Conservation (phyloP, 2,888 invertebrate species). For the Gari tellinella region DNA sequence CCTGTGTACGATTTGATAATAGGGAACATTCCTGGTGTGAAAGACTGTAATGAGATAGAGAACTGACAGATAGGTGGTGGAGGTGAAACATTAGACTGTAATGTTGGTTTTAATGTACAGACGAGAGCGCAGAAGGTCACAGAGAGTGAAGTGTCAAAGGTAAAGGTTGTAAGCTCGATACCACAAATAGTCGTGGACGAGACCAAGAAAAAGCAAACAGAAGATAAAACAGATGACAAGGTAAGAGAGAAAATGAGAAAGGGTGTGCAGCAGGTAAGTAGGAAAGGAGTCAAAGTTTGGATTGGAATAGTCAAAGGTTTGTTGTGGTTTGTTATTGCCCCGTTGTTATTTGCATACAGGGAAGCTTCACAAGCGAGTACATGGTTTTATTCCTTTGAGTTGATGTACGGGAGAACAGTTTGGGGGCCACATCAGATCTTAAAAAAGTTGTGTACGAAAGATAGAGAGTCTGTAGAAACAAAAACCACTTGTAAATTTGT, state of each 20-base stretch:
- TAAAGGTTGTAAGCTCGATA: slow-evolving; percentile 6
- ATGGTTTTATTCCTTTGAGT: slow-evolving; percentile 58
- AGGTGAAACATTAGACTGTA: too few relatives aligned
- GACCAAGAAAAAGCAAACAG: not conserved
- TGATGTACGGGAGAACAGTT: slow-evolving; percentile 56
- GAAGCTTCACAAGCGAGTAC: slow-evolving; percentile 48
- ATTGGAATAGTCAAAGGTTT: slow-evolving; percentile 46
- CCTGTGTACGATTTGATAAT: too few relatives aligned
- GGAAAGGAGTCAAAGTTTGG: slow-evolving; percentile 48
- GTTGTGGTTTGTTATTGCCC: slow-evolving; percentile 53
- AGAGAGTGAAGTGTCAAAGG: not conserved
- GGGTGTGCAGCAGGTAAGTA: slow-evolving; percentile 50
- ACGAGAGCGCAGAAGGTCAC: too few relatives aligned
- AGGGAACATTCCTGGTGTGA: too few relatives aligned
- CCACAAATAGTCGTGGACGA: not conserved
- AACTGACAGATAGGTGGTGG: too few relatives aligned
- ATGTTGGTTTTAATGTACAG: too few relatives aligned
- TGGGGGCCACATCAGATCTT: slow-evolving; percentile 58
- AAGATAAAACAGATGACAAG: slow-evolving; percentile 13
- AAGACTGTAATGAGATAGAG: too few relatives aligned
- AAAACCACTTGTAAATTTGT: slow-evolving; percentile 10
- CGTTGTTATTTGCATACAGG: slow-evolving; percentile 60
- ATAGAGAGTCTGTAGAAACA: not conserved
- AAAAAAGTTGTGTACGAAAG: slow-evolving; percentile 5
- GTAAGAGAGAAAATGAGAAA: not conserved